Conservation (phyloP, 1,140 invertebrate genomes). For the Drosophila triauraria region DNA sequence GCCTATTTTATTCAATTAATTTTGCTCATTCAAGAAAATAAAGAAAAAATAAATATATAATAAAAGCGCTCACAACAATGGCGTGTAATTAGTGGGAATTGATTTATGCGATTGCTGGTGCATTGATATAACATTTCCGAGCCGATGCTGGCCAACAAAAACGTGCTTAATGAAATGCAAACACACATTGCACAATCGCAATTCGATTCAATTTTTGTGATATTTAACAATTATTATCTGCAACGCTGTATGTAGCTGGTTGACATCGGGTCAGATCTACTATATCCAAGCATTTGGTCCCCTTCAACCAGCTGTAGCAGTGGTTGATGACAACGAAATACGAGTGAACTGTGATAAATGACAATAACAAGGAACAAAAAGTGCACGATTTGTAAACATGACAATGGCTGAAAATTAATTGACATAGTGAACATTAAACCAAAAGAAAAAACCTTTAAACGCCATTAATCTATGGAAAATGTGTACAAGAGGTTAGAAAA, state of each 20-base stretch:
- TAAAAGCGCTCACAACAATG: constrained; percentile 54
- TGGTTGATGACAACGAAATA: constrained; percentile 73
- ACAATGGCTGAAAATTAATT: constrained; percentile 20
- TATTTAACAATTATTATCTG: constrained; percentile 32
- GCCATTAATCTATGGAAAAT: constrained; percentile 4
- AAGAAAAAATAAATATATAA: constrained; percentile 10
- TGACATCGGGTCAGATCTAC: constrained; percentile 85
- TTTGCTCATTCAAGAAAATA: constrained; percentile 32
- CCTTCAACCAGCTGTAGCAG: constrained; percentile 85
- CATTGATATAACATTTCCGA: constrained; percentile 22
- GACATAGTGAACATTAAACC: constrained; percentile 1
- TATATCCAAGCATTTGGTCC: constrained; percentile 80
- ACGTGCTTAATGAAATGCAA: constrained; percentile 72
- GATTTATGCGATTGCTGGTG: constrained; percentile 61
- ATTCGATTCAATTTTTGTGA: constrained; percentile 50
- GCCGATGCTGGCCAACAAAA: constrained; percentile 20
- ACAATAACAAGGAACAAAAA: not conserved
- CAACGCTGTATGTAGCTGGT: constrained; percentile 85
- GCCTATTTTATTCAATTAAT: constrained; percentile 71
- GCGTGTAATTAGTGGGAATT: constrained; percentile 70
- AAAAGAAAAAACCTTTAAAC: not conserved
- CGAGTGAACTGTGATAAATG: constrained; percentile 20
- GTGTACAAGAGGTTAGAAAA: not conserved
- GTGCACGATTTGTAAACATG: not conserved
- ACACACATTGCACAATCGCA: constrained; percentile 57